Percentiles rank a stretch among this genome's conserved stretches.
Evolutionary conservation across 1,140 invertebrate genomes (phyloP).

Genomic region (Brachionus calyciflorus): DNA sequence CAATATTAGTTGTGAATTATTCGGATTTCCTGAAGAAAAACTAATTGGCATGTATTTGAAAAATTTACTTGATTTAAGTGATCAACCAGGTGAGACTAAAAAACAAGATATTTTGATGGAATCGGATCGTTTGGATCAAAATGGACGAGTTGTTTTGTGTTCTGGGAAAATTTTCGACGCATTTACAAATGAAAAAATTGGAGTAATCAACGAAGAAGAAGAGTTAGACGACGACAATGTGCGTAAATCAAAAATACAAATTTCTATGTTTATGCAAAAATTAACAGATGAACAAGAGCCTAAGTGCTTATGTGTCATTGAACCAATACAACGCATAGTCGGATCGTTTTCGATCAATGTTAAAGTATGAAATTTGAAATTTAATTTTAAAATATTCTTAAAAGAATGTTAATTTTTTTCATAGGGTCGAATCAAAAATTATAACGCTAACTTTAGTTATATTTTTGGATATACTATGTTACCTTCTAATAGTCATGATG

Average conservation of each 20-base stretch:
- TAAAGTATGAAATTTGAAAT: conserved; percentile 52
- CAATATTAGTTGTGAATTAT: conserved; percentile 63
- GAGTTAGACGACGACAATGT: neutral
- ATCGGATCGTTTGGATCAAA: conserved; percentile 61
- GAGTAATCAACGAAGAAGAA: neutral
- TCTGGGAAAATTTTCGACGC: conserved; percentile 65
- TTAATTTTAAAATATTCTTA: conserved; percentile 61
- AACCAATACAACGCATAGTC: conserved; percentile 64
- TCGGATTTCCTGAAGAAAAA: conserved; percentile 65
- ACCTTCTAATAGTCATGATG: conserved; percentile 49
- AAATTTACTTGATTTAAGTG: conserved; percentile 64
- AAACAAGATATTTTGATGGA: conserved; percentile 64
- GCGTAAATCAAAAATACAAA: neutral
- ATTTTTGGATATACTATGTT: conserved; percentile 58
- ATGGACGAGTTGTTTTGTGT: conserved; percentile 65
- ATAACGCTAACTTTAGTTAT: conserved; percentile 63
- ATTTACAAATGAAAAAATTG: neutral
- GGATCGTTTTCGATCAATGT: conserved; percentile 55
- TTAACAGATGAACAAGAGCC: conserved; percentile 56
- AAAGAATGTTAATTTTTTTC: conserved; percentile 60
- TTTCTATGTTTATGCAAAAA: conserved; percentile 27
- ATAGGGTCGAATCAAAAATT: conserved; percentile 63
- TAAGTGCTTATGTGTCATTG: conserved; percentile 67
- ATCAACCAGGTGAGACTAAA: conserved; percentile 49
- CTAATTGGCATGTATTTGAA: conserved; percentile 64